Conservation (phyloP, 2,888 invertebrate species). For the Cinara cedri region DNA sequence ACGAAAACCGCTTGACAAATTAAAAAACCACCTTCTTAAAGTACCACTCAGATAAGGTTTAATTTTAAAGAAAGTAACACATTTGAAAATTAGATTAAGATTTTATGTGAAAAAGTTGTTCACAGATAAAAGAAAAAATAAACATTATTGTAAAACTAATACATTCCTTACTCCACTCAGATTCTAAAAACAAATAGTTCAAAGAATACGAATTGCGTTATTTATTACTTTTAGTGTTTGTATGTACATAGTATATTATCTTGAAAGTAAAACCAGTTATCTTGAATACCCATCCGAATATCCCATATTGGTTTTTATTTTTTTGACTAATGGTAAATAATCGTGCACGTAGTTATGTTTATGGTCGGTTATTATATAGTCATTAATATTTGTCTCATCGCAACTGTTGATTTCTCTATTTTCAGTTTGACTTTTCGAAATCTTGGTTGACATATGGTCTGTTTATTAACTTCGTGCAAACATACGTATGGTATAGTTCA, state of each 20-base stretch:
- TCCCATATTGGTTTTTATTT: neutral
- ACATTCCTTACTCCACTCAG: too few relatives aligned
- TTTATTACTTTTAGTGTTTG: neutral
- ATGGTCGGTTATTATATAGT: too few relatives aligned
- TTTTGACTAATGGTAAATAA: slow-evolving; percentile 13
- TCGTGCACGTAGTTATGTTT: neutral
- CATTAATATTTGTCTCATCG: neutral
- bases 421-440: neutral
- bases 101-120: too few relatives aligned
- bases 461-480: slow-evolving; percentile 15
- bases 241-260: neutral
- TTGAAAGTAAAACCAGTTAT: neutral
- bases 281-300: neutral
- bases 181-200: too few relatives aligned
- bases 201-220: neutral
- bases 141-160: too few relatives aligned
- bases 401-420: slow-evolving; percentile 10
- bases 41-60: too few relatives aligned
- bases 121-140: too few relatives aligned
- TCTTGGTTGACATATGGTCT: slow-evolving; percentile 13
- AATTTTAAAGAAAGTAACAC: too few relatives aligned
- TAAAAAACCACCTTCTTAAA: too few relatives aligned
- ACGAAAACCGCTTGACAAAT: too few relatives aligned
- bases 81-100: too few relatives aligned
- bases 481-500: neutral